A percentile compares a stretch with the other conserved stretches of the same genome.
Conservation (phyloP, 2,888 invertebrate species). For the Troides aeacus region DNA sequence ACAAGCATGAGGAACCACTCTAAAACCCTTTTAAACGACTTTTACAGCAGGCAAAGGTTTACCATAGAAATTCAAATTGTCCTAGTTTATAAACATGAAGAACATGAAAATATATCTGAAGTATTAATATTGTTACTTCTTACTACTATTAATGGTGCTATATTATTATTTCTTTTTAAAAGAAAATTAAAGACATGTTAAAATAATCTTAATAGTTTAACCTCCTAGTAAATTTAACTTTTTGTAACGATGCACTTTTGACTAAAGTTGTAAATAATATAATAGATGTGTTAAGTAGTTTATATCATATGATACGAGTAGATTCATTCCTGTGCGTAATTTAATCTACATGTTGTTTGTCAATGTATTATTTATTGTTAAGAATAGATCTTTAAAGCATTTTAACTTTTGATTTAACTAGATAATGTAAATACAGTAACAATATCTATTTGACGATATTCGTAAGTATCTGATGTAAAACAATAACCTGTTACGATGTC, state of each 20-base stretch:
- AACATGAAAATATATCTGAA: no score
- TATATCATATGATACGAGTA: background rate
- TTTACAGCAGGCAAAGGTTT: no score
- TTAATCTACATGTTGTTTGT: background rate
- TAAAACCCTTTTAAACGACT: no score
- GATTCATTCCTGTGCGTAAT: constrained; percentile 4
- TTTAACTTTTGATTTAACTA: background rate
- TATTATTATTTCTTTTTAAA: no score
- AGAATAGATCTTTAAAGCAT: background rate
- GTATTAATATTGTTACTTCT: no score
- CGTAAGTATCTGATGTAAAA: background rate
- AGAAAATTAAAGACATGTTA: background rate
- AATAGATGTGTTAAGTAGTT: background rate
- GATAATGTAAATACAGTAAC: background rate
- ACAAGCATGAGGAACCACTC: no score
- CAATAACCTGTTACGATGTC: background rate
- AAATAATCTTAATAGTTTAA: background rate
- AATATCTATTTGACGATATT: background rate
- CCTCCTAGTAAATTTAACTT: background rate
- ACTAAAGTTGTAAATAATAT: background rate
- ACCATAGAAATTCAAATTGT: no score
- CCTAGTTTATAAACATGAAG: no score
- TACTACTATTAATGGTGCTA: no score
- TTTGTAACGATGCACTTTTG: background rate
- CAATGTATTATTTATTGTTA: background rate